Evolutionary conservation across 2,888 invertebrate species (phyloP), one percentile per base, ranked within the genome.

Genomic region (Polydrusus cervinus): DNA sequence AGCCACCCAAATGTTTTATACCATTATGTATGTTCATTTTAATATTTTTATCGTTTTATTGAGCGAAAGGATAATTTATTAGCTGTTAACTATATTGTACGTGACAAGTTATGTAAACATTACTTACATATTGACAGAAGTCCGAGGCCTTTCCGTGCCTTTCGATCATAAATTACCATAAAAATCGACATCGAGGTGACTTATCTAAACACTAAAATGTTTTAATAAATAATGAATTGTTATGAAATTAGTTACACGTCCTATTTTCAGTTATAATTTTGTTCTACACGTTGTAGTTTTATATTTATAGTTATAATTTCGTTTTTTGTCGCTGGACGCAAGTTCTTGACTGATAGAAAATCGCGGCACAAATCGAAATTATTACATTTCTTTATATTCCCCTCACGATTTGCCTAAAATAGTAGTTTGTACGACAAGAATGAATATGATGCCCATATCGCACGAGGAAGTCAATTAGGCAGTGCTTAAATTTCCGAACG

Each of bases 61-160:
- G 57, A 60, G 38, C 38, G 67, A 55, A 67, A 43, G 18, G 67
- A 43, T 67, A 67, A 67, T 67, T 67, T 67, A 55, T 67, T 67
- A 67, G 53, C 55, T 55, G 55, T 53, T 67, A 67, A 67, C 55
- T 57, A 43, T 55, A 55, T 67, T 67, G 57, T 67, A 67, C 53
- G 67, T 40, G 67, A 67, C 67, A 67, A 40, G 67, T 67, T 67
- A 67, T 40, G 67, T 67, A 67, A 67, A 67, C 55, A 67, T 67
- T 55, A 55, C 55, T 67, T 67, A 57, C 55, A 18, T 14, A 67
- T 43, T 55, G 67, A 67, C 67, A 67, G 55, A 53, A 67, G 67
- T 67, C 55, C 55, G 55, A 57, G 18, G 38, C 67, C 55, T 40
- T 53, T 67, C 55, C 67, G 57, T 67, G 67, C 25, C 55, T 43